Base-by-base conservation (phyloP, 1,140 invertebrate species). In the Limonius californicus region DNA sequence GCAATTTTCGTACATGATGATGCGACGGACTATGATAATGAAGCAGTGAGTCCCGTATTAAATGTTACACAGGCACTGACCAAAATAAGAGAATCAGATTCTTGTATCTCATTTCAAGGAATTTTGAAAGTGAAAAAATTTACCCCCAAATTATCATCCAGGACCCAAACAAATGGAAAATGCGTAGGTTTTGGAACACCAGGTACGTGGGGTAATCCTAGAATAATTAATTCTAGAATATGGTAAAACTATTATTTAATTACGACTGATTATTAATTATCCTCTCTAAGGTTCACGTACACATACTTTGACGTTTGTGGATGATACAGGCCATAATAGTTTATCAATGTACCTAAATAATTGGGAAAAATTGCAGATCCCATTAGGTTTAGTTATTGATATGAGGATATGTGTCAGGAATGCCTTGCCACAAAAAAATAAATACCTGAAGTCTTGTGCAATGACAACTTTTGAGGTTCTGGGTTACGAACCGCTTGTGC, bases 291-390 rank as follows among this genome's bases (percentile, higher is more conserved):
- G 54, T 43, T 32, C 19, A 42, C 19, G 16, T 43, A 32, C 23
- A 15, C 19, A 54, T 7, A 12, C 47, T 18, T 2, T 56, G 16
- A 60, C 12, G 50, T 57, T 50, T 43, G 2, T 21, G 27, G 42
- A 39, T 19, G 27, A 16, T n/a, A 61, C 30, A 1, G 35, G 39
- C 8, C 42, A 53, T 16, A 4, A 11, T 15, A 27, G 12, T 12
- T 19, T 62, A 19, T 19, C 8, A 3, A 8, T 62, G 12, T 62
- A 62, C 39, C 57, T 62, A 19, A 62, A 62, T 19, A 62, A 62
- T 50, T 62, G 54, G 54, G 61, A 62, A 53, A 62, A 57, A 21
- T 20, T 57, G 16, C 19, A n/a, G 9, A 50, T 32, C 7, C 61
- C 61, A 2, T 50, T 55, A 18, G 53, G 61, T 32, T 53, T 62